Base-by-base conservation (phyloP, 2,797 vertebrate genomes). In the Oreortyx pictus region DNA sequence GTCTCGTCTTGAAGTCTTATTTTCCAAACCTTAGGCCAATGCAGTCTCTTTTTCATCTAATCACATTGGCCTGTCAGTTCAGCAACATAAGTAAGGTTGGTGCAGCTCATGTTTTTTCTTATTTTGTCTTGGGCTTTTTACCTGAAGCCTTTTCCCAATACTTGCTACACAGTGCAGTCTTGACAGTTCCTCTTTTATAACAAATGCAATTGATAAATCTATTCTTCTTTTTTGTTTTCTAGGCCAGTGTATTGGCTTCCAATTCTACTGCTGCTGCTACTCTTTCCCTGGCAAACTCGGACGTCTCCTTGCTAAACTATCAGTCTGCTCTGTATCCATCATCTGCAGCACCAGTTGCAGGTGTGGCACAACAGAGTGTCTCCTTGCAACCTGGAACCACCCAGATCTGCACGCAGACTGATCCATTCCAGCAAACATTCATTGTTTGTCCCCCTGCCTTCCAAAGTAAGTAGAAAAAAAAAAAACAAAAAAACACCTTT, bases 381-480 rank as follows among this genome's bases (percentile, higher is more conserved):
- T 98, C 99, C 29, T 96, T 99, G 95, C 99, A 99, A 93, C 98
- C 98, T 94, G 98, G 99, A 91, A 98, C 99, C 89, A 98, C 99
- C 57, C 99, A 99, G 97, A 98, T 99, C 94, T 99, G 99, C 82
- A 96, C 98, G 13, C 99, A 99, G 96, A 97, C 99, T 1, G 99
- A 99, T 74, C 99, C 99, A 56, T 99, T 99, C 98, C 99, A 99
- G 93, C 99, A 99, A 88, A 99, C 99, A 0, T 99, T 99, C 96
- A 99, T 99, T 50, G 99, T 99, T 18, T 99, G 99, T 91, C 99
- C 99, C 47, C 98, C 99, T 59, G 98, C 99, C 95, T 99, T 99
- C 95, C 99, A 99, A 96, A 99, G 99, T 99, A 97, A 98, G 97
- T 66, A 2, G 4, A 46, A 71, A 71, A 71, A 25, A 31, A 17